A percentile compares a stretch with the other conserved stretches of the same genome.
Conservation (phyloP, 2,113 vertebrate genomes). For the Phrynosoma platyrhinos region DNA sequence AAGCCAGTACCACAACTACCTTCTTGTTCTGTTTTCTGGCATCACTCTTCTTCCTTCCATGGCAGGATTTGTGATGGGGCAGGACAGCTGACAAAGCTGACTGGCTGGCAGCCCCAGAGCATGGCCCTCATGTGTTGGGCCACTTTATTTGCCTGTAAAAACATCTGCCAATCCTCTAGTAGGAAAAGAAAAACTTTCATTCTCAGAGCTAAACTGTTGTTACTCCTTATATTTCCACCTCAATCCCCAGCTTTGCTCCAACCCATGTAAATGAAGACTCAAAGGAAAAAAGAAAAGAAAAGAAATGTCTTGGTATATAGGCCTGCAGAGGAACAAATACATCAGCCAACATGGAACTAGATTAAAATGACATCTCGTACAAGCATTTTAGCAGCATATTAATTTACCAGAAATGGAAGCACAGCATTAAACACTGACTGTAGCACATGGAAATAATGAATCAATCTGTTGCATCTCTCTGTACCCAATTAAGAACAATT, state of each 20-base stretch:
- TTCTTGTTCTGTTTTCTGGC: too few relatives aligned
- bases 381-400: constrained; percentile 43
- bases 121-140: too few relatives aligned
- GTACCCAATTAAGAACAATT: constrained; percentile 73
- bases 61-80: too few relatives aligned
- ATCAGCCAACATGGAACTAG: constrained; percentile 26
- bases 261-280: constrained; percentile 19
- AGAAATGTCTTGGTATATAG: background rate
- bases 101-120: too few relatives aligned
- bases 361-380: constrained; percentile 56
- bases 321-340: constrained; percentile 11
- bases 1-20: too few relatives aligned
- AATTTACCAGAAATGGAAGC: constrained; percentile 58
- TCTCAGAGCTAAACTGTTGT: constrained; percentile 43
- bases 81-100: too few relatives aligned
- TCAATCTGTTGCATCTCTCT: constrained; percentile 66
- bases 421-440: constrained; percentile 42
- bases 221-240: background rate
- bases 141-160: too few relatives aligned
- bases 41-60: too few relatives aligned
- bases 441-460: constrained; percentile 68
- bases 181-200: constrained; percentile 2
- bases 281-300: constrained; percentile 23
- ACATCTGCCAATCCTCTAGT: constrained; percentile 44
- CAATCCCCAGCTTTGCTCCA: background rate